Base-by-base conservation (phyloP, 2,888 invertebrate species). In the Resseliella maxima region DNA sequence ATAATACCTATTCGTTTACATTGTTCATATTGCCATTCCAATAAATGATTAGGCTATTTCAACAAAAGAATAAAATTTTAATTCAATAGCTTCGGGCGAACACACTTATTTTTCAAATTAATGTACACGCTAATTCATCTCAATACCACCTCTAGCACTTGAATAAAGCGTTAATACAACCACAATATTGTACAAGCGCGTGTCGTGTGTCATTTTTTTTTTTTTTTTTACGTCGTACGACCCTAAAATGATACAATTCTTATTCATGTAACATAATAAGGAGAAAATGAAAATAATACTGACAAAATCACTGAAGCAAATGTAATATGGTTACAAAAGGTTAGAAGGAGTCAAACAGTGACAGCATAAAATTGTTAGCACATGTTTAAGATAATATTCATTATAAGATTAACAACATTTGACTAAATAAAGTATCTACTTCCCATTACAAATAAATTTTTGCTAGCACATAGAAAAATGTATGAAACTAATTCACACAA, bases 301-400 rank as follows among this genome's bases (percentile, higher is more conserved):
- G 83, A 5, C 38, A 24, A 38, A 83, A 83, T 83, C 83, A 83
- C 38, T 83, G n/a, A 83, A 83, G 24, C 38, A 38, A 27, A 83
- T 1, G 38, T 83, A 83, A 83, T 83, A n/a, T n/a, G 83, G 38
- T 72, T 72, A 72, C 72, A 72, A 72, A 72, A 72, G 72, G 31
- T 72, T 15, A 10, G 31, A 12, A 2, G 72, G 31, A 72, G 35
- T 72, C 72, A 72, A 72, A 72, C 72, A 72, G 72, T 15, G 72
- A 31, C 72, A 72, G 31, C 27, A 15, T 15, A 72, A 18, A 3
- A 12, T 50, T 15, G 21, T 35, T 41, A 41, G 12, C 12, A 41
- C 12, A 41, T 41, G 5, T 41, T 41, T 41, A 5, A 8, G n/a
- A n/a, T n/a, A n/a, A n/a, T n/a, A n/a, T n/a, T n/a, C n/a, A n/a